phyloP scores from a whole-genome alignment of 2,888 invertebrate species.

The Syritta pipiens region DNA sequence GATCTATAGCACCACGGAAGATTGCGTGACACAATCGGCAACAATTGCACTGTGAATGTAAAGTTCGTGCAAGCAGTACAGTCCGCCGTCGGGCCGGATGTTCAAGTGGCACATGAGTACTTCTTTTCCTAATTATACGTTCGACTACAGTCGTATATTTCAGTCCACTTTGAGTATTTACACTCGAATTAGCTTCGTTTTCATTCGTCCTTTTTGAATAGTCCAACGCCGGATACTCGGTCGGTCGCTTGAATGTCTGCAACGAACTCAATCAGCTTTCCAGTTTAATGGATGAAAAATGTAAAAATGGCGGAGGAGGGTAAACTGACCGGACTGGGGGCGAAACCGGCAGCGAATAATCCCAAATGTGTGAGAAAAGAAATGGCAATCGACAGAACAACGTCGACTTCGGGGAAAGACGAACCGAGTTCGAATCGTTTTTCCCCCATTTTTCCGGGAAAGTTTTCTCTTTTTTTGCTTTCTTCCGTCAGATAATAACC shows the following conservation, averaged over 20 bases:
- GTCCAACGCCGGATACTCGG: slow-evolving; percentile 29
- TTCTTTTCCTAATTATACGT: slow-evolving; percentile 66
- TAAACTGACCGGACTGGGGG: too few species aligned
- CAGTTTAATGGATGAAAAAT: slow-evolving; percentile 62
- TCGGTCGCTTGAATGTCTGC: slow-evolving; percentile 12
- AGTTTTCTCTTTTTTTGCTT: slow-evolving; percentile 5
- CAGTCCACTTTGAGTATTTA: slow-evolving; percentile 47
- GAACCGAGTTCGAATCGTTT: not conserved
- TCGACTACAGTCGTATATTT: slow-evolving; percentile 56
- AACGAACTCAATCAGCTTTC: slow-evolving; percentile 29
- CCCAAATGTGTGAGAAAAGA: slow-evolving; percentile 53
- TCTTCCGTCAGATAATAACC: slow-evolving; percentile 44
- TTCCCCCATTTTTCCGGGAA: slow-evolving; percentile 41
- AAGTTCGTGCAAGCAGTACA: slow-evolving; percentile 42
- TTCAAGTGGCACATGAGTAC: slow-evolving; percentile 70
- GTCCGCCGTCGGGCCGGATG: slow-evolving; percentile 36
- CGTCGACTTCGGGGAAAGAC: not conserved
- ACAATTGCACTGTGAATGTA: slow-evolving; percentile 34
- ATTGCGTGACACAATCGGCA: slow-evolving; percentile 67
- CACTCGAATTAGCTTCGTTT: slow-evolving; percentile 43
- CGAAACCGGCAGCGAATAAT: slow-evolving; percentile 37
- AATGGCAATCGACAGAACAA: slow-evolving; percentile 36
- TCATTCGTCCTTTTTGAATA: not conserved
- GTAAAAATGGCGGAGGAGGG: slow-evolving; percentile 9
- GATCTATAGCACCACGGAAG: slow-evolving; percentile 58